Evolutionary conservation across 2,113 vertebrate species (phyloP), one percentile per base, ranked within the genome.

Genomic region (Cavia porcellus): DNA sequence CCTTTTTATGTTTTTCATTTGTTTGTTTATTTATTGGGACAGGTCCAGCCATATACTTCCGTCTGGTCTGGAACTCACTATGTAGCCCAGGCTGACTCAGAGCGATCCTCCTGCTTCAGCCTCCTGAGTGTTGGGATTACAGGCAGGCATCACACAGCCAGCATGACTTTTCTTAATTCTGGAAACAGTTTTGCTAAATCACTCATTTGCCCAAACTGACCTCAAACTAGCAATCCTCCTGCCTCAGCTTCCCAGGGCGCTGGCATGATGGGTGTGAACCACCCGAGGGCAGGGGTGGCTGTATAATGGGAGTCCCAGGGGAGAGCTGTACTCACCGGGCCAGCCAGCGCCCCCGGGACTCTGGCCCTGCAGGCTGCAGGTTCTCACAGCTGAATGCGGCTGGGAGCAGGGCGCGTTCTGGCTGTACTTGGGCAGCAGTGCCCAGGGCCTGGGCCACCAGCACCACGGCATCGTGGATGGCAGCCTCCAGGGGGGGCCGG

Each of bases 401-500:
- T 13, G 99, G 99, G 96, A 99, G 98, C 47, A 99, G 98, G 0
- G 98, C 66, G 0, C 97, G 97, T 90, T 99, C 99, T 0, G 99
- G 99, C 64, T 89, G 98, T 55, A 98, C 9, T 0, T 25, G 95
- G 22, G 99, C 98, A 0, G 99, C 99, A 0, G 96, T 98, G 30
- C 98, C 97, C 15, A 99, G 97, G 0, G 99, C 99, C 14, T 96
- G 98, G 7, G 98, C 96, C 62, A 99, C 97, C 89, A 99, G 77
- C 96, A 99, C 99, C 96, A 99, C 98, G 0, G 98, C 98, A 6
- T 99, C 99, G 1, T 98, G 98, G 52, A 99, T 86, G 1, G 99
- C 98, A 45, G 99, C 99, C 96, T 99, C 99, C 98, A 99, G 98
- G 0, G 99, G 99, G 0, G 99, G 99, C 30, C 96, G 98, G 38